phyloP scores from a whole-genome alignment of 2,113 vertebrate species.

The Misgurnus anguillicaudatus region DNA sequence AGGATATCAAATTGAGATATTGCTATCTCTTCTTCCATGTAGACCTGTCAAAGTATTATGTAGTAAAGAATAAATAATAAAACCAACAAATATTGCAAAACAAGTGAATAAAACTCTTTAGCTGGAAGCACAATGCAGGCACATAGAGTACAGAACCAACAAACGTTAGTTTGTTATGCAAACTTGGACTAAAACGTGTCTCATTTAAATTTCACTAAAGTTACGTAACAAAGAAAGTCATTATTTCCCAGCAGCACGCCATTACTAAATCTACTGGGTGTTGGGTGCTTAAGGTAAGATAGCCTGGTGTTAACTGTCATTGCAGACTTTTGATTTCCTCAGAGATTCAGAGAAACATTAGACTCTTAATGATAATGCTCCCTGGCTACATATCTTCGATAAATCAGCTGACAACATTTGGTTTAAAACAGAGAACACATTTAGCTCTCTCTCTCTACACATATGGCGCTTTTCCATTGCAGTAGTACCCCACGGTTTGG shows the following conservation, averaged over 20 bases:
- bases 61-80: too few species aligned
- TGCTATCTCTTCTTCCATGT: too few species aligned
- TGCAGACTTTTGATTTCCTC: not conserved
- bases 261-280: not conserved
- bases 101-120: not conserved
- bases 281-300: not conserved
- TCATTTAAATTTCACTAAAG: not conserved
- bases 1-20: too few species aligned
- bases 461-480: too few species aligned
- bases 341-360: constrained; percentile 15
- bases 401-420: constrained; percentile 17
- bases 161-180: not conserved
- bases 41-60: too few species aligned
- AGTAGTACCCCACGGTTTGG: too few species aligned
- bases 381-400: constrained; percentile 7
- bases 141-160: not conserved
- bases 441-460: not conserved
- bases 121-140: not conserved
- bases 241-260: not conserved
- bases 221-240: not conserved
- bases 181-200: not conserved
- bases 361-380: not conserved
- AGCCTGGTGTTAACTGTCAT: not conserved
- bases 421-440: constrained; percentile 8
- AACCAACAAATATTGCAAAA: not conserved